A percentile compares a stretch with the other conserved stretches of the same genome.
These are phyloP conservation scores for Drepanosiphum platanoidis DNA, from an alignment of 2,888 invertebrate species.

Conservation along the genomic window DNA sequence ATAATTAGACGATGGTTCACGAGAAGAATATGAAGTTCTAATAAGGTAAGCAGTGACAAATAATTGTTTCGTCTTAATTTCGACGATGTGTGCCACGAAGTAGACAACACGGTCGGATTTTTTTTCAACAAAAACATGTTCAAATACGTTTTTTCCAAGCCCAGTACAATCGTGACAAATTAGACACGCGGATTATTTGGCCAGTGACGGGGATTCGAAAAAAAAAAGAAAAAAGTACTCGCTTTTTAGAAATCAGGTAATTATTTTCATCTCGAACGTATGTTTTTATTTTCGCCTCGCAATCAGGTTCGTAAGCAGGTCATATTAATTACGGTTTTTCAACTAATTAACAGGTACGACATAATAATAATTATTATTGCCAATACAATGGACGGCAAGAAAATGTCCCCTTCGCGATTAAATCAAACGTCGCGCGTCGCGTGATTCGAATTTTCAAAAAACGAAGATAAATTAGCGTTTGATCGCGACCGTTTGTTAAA, in stretches of 20 bases:
- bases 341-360: too few relatives aligned
- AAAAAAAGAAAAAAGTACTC: background rate
- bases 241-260: constrained; percentile 21
- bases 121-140: background rate
- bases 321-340: too few relatives aligned
- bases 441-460: too few relatives aligned
- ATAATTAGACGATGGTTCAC: constrained; percentile 37
- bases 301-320: too few relatives aligned
- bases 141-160: background rate
- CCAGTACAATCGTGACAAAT: background rate
- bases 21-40: constrained; percentile 28
- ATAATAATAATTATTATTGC: too few relatives aligned
- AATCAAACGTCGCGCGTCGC: too few relatives aligned
- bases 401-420: too few relatives aligned
- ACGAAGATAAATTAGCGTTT: too few relatives aligned
- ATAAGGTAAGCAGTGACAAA: constrained; percentile 14
- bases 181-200: background rate
- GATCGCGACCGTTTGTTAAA: too few relatives aligned
- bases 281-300: too few relatives aligned
- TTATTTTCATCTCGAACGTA: background rate
- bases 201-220: background rate
- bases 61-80: constrained; percentile 3
- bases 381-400: too few relatives aligned
- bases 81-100: background rate
- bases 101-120: constrained; percentile 3